Conservation (phyloP, 2,888 invertebrate species). For the Cosmopolites sordidus region DNA sequence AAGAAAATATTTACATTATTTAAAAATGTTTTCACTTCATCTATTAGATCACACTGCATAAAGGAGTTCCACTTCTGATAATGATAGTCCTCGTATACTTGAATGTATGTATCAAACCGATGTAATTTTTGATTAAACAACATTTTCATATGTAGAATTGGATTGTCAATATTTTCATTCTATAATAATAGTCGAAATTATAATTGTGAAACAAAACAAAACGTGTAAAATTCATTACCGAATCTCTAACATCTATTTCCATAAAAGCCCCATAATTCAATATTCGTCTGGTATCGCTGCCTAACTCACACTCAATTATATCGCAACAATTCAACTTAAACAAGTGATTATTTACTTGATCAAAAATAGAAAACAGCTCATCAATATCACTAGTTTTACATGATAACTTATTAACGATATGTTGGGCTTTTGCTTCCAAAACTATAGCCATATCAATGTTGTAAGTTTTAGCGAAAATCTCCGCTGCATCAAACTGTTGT, state of each 20-base stretch:
- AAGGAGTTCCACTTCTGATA: conserved; percentile 48
- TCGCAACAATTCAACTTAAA: conserved; percentile 49
- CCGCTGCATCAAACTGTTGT: conserved; percentile 50
- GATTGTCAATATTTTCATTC: conserved; percentile 15
- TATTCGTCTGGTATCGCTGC: conserved; percentile 32
- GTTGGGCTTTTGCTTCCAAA: conserved; percentile 48
- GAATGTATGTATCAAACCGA: conserved; percentile 47
- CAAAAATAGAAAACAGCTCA: conserved; percentile 44
- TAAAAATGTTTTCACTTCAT: conserved; percentile 44
- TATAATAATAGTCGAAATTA: conserved; percentile 3
- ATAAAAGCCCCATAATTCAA: conserved; percentile 33
- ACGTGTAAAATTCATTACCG: conserved; percentile 2
- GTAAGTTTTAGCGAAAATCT: conserved; percentile 44
- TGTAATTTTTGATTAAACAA: conserved; percentile 32
- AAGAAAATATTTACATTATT: conserved; percentile 38
- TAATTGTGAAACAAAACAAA: neutral
- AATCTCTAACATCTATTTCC: conserved; percentile 16
- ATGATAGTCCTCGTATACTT: conserved; percentile 31
- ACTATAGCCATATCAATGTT: conserved; percentile 43
- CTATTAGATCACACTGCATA: conserved; percentile 44
- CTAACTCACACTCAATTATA: conserved; percentile 10
- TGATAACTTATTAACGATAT: conserved; percentile 38
- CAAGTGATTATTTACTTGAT: conserved; percentile 46
- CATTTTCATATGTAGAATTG: conserved; percentile 13
- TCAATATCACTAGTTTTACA: conserved; percentile 42